Percentiles rank a stretch among this genome's conserved stretches.
Conservation (phyloP, 2,888 invertebrate species). For the Apamea sordens region DNA sequence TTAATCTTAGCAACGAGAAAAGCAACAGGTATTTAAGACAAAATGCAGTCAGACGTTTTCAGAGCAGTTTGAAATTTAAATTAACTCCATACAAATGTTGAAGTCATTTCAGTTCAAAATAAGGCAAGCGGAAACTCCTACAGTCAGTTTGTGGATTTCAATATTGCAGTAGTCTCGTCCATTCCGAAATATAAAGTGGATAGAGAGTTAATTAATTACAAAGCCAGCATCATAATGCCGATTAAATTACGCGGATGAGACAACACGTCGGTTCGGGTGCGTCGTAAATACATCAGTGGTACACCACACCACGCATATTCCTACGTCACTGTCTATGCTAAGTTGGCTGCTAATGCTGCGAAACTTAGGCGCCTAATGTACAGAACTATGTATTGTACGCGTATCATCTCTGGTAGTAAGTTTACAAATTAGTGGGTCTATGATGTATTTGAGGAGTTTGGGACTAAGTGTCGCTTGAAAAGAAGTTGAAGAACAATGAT, state of each 20-base stretch:
- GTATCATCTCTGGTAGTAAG: not conserved
- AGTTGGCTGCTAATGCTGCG: conserved; percentile 49
- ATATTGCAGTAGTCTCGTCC: conserved; percentile 19
- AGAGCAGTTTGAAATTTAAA: conserved; percentile 47
- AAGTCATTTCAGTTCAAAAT: conserved; percentile 30
- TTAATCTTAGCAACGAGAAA: conserved; percentile 45
- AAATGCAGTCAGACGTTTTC: conserved; percentile 38
- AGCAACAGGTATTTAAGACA: conserved; percentile 47
- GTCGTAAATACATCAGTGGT: conserved; percentile 85
- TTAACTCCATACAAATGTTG: conserved; percentile 30
- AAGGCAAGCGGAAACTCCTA: conserved; percentile 16
- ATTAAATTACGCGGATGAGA: conserved; percentile 83
- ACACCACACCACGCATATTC: conserved; percentile 70
- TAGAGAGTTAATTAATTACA: conserved; percentile 79
- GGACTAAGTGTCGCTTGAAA: not conserved
- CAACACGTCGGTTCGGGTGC: conserved; percentile 74
- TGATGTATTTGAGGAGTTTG: not conserved
- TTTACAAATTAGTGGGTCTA: not conserved
- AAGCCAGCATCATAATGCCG: conserved; percentile 78
- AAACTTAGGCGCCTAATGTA: conserved; percentile 50
- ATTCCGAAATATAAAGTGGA: conserved; percentile 58
- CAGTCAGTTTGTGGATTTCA: conserved; percentile 11
- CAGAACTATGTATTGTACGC: conserved; percentile 5
- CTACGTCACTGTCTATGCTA: conserved; percentile 47
- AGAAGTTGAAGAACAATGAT: no score